Base-by-base conservation (phyloP, 2,888 invertebrate species). In the Spilarctia lutea region DNA sequence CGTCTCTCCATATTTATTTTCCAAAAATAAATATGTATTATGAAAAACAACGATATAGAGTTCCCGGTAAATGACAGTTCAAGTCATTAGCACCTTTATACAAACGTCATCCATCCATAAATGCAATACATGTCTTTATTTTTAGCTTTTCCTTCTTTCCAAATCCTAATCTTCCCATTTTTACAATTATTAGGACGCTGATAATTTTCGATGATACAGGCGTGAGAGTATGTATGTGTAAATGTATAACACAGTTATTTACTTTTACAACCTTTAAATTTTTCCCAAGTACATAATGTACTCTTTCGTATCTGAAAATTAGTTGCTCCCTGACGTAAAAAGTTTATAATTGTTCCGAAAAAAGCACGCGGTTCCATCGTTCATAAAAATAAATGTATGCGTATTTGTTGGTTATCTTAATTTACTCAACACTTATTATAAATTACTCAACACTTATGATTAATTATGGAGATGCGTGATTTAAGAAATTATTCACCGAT, bases 301-400 rank as follows among this genome's bases (percentile, higher is more conserved):
- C 73, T 70, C 72, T 67, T 73, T 75, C 75, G 79, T 79, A 77
- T 78, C 67, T 60, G 24, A 27, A 77, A 85, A 85, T 81, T 79
- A 72, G 83, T 85, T 56, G n/a, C 6, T 18, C 63, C 48, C 20
- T n/a, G 74, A 39, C 48, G n/a, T n/a, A 68, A 74, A 84, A 84
- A 83, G 63, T 20, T 74, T 79, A 75, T 80, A 73, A n/a, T 66
- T 60, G 60, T 68, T 75, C 81, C 18, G 63, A 27, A 63, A 30
- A 75, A 82, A 75, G 82, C 72, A 79, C 80, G 77, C 82, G 78
- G 84, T 85, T 81, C 81, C 74, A 80, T 80, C 74, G 83, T 83
- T 86, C 81, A 81, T 83, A 81, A 81, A 81, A 79, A 79, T 77
- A 79, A 73, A 69, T 75, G 79, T 76, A 77, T 76, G 83, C 27